Conservation (phyloP, 2,113 vertebrate species). For the Mirza zaza region DNA sequence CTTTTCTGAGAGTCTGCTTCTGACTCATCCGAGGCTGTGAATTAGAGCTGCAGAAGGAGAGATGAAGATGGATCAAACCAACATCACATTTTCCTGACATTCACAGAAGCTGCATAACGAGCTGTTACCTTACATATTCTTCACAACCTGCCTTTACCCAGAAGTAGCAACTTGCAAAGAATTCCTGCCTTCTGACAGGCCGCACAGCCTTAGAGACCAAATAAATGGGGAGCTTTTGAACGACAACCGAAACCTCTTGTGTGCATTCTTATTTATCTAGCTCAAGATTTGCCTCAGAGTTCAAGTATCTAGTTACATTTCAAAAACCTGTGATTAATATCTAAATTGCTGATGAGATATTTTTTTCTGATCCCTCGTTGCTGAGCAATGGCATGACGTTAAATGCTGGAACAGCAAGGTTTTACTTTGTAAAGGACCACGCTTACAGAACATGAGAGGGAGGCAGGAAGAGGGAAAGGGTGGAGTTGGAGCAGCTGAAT, state of each 20-base stretch:
- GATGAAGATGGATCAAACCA: conserved; percentile 13
- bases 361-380: conserved; percentile 27
- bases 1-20: not conserved
- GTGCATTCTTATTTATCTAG: conserved; percentile 41
- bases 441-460: not conserved
- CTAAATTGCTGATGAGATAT: conserved; percentile 37
- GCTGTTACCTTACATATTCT: conserved; percentile 27
- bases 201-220: not conserved
- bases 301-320: conserved; percentile 56
- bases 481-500: not conserved
- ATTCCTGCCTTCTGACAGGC: not conserved
- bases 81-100: conserved; percentile 47
- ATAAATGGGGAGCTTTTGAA: not conserved
- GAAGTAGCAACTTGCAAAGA: conserved; percentile 6
- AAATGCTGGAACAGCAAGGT: conserved; percentile 29
- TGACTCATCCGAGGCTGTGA: conserved; percentile 59
- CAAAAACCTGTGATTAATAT: conserved; percentile 51
- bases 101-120: conserved; percentile 35
- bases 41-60: not conserved
- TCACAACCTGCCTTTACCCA: conserved; percentile 1
- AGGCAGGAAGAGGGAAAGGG: conserved; percentile 26
- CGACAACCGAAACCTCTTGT: not conserved
- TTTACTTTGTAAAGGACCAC: not conserved
- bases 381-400: not conserved
- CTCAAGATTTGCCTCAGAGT: conserved; percentile 27